Base-by-base conservation (phyloP, 2,888 invertebrate species). In the Dryocosmus kuriphilus region DNA sequence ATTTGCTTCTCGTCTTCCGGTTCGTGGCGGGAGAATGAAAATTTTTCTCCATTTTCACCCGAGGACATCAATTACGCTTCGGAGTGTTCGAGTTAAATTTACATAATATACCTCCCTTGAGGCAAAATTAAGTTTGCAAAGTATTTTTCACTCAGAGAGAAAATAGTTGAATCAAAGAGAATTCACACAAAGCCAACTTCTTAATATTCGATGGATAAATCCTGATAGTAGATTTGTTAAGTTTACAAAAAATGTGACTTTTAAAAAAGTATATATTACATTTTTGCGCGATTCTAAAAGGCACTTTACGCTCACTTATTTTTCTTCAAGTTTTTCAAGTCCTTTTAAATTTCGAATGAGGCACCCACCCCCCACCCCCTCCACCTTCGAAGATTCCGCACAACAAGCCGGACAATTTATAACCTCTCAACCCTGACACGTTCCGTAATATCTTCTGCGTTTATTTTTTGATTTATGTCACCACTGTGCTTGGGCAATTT, bases 391-490 rank as follows among this genome's bases (percentile, higher is more conserved):
- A 60, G 57, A 27, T 60, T 11, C 16, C 63, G n/a, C 14, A 67
- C 67, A 27, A 71, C 46, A 71, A 71, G 51, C 30, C 46, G 71
- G n/a, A 71, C 71, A 71, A 71, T 71, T 71, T 71, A 71, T 71
- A 51, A 51, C 51, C 71, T 51, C 30, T 71, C 67, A 71, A 71
- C 51, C 30, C 71, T 61, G 62, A 75, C 27, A 60, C 38, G 60
- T 62, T 75, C 35, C 14, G n/a, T 46, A 62, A 61, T 61, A 61
- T 61, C 60, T 78, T 32, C 65, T 51, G 67, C 77, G 74, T 77
- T 82, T 78, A 82, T 82, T 79, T 81, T 75, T 75, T 81, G 79
- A 80, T 81, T 82, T 80, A 77, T 77, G 77, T 77, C 79, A 80
- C 77, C 78, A 73, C 57, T 77, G 77, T 60, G 77, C 79, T 77